Evolutionary conservation across 2,888 invertebrate genomes (phyloP), one percentile per base, ranked within the genome.

Genomic region (Ormyrus thymus): DNA sequence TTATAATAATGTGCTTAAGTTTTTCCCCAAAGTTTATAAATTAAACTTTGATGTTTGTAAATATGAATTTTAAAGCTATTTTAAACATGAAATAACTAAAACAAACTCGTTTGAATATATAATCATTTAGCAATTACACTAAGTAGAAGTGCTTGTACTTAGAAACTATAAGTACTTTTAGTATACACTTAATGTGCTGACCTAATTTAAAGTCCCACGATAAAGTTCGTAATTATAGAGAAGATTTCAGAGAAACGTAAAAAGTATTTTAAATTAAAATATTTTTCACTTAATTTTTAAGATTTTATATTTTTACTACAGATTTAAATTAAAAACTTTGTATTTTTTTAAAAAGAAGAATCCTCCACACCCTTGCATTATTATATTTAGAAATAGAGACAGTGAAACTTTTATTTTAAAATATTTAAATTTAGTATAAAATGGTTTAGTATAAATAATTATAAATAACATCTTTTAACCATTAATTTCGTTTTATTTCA

Each of bases 81-180:
- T 78, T 59, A 53, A 46, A 46, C 15, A 43, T 51, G 7, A 71
- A 58, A 56, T 71, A 51, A 68, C 43, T 10, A 5, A 68, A 58
- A 74, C 53, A 9, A 70, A 29, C 48, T 66, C 43, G 46, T 45
- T 13, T 58, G 29, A 15, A 59, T 15, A 53, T 64, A 75, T 15
- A 64, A 43, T 65, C 55, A 58, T 55, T 62, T 51, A 29, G 58
- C 72, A 76, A 76, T 79, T 76, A 72, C 48, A 73, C 61, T 68
- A 76, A 72, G 68, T 68, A 76, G 56, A 72, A 62, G 51, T 79
- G 56, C 70, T 59, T 51, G 59, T 70, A 58, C 70, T 79, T 79
- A 64, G 74, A 59, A 72, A 76, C 68, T 76, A 11, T 69, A 68
- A 76, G 69, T 80, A 80, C 76, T 66, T 76, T 70, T 71, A 70